Base-by-base conservation (phyloP, 2,888 invertebrate species). In the Scrobipalpa costella region DNA sequence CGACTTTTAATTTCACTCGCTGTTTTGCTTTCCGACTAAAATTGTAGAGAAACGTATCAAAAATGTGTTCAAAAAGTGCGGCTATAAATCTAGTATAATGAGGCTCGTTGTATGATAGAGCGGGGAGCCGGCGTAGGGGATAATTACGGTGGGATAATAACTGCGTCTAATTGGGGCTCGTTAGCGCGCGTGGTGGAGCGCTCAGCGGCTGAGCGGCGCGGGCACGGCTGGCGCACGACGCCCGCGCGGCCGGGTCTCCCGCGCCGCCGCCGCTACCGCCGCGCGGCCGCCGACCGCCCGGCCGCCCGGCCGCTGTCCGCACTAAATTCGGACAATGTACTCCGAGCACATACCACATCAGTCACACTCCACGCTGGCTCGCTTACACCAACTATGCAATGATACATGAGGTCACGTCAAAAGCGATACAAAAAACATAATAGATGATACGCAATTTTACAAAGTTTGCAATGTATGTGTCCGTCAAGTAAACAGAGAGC, bases 141-240 rank as follows among this genome's bases (percentile, higher is more conserved):
- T 55, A 55, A 55, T 55, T 55, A 55, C 55, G 34, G 55, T 55
- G 55, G 67, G 67, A 69, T 67, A 67, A 69, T 67, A 68, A 64
- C 68, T 49, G 67, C 71, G 67, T 71, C 71, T 69, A 71, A 71
- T 69, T 67, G 64, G 66, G 49, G 68, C 70, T 71, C 70, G 71
- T 71, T 73, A 71, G 69, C 59, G 64, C 38, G 68, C 63, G 58
- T 33, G 44, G 62, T 36, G 58, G 55, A 44, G 47, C 62, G 58
- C 7, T 40, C 62, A 50, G 13, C 36, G 47, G 21, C 61, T 47
- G 62, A 36, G 9, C 40, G 2, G 47, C 34, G 63, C 62, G 2
- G 13, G 7, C 49, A 7, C 52, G 27, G 52, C 52, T 21, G 27
- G 2, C 27, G 49, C 15, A 8, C 27, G 27, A 27, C 27, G 5